Evolutionary conservation across 2,888 invertebrate species (phyloP).

Genomic region (Apamea sordens): DNA sequence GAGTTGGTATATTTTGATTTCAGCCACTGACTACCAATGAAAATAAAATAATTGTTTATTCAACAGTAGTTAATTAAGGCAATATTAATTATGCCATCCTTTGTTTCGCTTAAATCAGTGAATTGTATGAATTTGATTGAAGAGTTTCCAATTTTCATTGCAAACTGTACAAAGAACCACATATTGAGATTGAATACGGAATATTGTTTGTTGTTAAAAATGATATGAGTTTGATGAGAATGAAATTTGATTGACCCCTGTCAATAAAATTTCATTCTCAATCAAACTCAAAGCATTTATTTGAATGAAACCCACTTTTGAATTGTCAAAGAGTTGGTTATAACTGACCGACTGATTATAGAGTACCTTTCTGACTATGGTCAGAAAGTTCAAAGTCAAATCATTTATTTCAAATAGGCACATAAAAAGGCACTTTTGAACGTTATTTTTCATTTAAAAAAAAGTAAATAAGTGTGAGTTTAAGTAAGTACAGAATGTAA

Average conservation of each 20-base stretch:
- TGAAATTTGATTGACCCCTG: too few relatives aligned
- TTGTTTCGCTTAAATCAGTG: slow-evolving; percentile 29
- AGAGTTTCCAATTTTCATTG: slow-evolving; percentile 23
- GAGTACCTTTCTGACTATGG: background rate
- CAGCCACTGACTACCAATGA: background rate
- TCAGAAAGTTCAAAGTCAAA: background rate
- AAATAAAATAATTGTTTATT: slow-evolving; percentile 5
- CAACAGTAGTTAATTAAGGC: slow-evolving; percentile 27
- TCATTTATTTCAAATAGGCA: too few relatives aligned
- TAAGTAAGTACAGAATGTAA: too few relatives aligned
- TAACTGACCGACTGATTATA: too few relatives aligned
- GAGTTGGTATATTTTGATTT: slow-evolving; percentile 18
- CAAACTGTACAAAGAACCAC: slow-evolving; percentile 28
- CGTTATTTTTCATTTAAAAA: too few relatives aligned
- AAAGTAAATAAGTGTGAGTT: too few relatives aligned
- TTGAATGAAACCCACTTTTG: background rate
- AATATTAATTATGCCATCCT: slow-evolving; percentile 19
- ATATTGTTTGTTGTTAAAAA: slow-evolving; percentile 14
- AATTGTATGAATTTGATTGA: slow-evolving; percentile 45
- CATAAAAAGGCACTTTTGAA: too few relatives aligned
- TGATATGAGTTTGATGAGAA: too few relatives aligned
- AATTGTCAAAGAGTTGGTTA: background rate
- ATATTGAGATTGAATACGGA: slow-evolving; percentile 24
- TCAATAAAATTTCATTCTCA: slow-evolving; percentile 23
- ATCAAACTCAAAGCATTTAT: background rate